Evolutionary conservation across 1,140 invertebrate species (phyloP), one percentile per base, ranked within the genome.

Genomic region (Panagrolaimus sp.): DNA sequence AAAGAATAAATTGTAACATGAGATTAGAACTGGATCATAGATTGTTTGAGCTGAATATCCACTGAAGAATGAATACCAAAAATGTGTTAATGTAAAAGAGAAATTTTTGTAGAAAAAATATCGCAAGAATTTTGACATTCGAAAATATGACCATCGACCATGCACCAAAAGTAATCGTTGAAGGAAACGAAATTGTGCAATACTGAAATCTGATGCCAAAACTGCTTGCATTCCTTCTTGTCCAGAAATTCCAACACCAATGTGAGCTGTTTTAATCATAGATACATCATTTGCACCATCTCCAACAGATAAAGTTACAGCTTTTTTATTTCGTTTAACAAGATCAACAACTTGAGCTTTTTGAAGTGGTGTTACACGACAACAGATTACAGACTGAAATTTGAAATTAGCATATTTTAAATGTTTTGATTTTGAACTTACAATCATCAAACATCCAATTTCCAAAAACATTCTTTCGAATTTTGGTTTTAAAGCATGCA

Each of bases 21-120:
- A 92, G 84, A 98, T 96, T 87, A 95, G 95, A 89, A 94, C 93
- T 68, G 93, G 93, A 87, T 97, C 94, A 85, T 94, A 96, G 74
- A 97, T 90, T 77, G 93, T 96, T 93, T 98, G 95, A 76, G 96
- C 96, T 84, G 93, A 96, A 84, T 98, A 98, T 82, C 95, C 96
- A 85, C 94, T 98, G 87, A 97, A 98, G 84, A 98, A 97, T 55
- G 94, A 94, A 87, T 92, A 98, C 96, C 96, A 99, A 84, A 98
- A 96, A 85, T 98, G 94, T 85, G 94, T 96, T 32, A 98, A 86
- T 15, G 96, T 98, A 85, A 98, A 98, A 68, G 95, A 94, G 88
- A 99, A 98, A 85, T 99, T 99, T 86, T 99, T 99, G 86, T 98
- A 98, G 88, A 99, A 98, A 88, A 99, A 99, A 85, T 98, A 98